A percentile compares a stretch with the other conserved stretches of the same genome.
phyloP scores from a whole-genome alignment of 2,113 vertebrate species.

The Puma concolor region DNA sequence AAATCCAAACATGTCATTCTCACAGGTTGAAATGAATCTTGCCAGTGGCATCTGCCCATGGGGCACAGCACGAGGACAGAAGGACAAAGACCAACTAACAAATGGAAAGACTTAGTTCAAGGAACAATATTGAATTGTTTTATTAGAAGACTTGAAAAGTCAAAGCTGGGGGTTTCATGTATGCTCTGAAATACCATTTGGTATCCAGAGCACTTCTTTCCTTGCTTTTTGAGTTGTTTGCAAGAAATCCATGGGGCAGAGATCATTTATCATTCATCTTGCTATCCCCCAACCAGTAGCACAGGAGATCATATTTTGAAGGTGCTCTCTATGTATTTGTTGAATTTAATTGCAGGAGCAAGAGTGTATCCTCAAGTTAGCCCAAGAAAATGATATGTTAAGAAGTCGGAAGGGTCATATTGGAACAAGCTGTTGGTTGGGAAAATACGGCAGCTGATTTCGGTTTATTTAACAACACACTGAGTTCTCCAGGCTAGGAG shows the following conservation, averaged over 20 bases:
- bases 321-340: neutral
- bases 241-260: neutral
- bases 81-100: neutral
- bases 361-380: neutral
- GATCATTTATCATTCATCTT: neutral
- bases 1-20: conserved; percentile 15
- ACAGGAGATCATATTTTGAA: neutral
- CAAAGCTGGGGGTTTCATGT: neutral
- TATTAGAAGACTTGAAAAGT: neutral
- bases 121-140: conserved; percentile 5
- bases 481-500: neutral
- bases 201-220: neutral
- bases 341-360: conserved; percentile 19
- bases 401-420: neutral
- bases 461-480: conserved; percentile 25
- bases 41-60: neutral
- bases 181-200: neutral
- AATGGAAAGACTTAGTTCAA: conserved; percentile 14
- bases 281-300: neutral
- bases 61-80: neutral
- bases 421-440: neutral
- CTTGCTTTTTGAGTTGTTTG: conserved; percentile 18
- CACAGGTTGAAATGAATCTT: conserved; percentile 9
- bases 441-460: neutral
- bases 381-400: neutral